A percentile compares a stretch with the other conserved stretches of the same genome.
These are phyloP conservation scores for Pseudachorutes palmiensis DNA, from an alignment of 1,140 invertebrate genomes.

Conservation along the genomic window DNA sequence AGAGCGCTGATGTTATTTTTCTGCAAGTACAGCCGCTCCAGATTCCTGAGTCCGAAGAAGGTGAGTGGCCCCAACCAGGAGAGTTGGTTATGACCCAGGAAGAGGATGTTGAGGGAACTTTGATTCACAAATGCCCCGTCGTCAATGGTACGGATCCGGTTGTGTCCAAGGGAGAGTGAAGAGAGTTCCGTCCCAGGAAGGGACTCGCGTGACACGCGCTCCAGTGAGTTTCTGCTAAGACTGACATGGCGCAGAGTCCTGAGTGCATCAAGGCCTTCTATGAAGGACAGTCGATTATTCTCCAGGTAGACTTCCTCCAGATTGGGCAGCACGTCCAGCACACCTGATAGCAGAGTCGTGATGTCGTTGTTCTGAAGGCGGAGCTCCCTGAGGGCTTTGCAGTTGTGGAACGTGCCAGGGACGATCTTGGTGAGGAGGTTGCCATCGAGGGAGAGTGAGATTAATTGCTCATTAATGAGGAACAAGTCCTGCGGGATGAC, in stretches of 20 bases:
- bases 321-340: constrained; percentile 65
- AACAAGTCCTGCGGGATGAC: constrained; percentile 65
- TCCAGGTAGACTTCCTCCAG: constrained; percentile 72
- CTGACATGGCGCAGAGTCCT: constrained; percentile 79
- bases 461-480: constrained; percentile 60
- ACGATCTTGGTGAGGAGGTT: constrained; percentile 76
- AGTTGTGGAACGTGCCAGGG: constrained; percentile 65
- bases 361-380: constrained; percentile 77
- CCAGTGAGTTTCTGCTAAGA: constrained; percentile 70
- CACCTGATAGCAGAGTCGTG: constrained; percentile 59
- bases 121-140: constrained; percentile 66
- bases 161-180: constrained; percentile 71
- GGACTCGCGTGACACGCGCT: constrained; percentile 66
- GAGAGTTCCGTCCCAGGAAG: constrained; percentile 60
- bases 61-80: constrained; percentile 40
- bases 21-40: constrained; percentile 35
- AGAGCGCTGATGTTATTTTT: constrained; percentile 33
- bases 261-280: constrained; percentile 73
- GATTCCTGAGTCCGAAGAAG: constrained; percentile 32
- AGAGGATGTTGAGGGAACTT: constrained; percentile 59
- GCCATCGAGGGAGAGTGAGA: constrained; percentile 78
- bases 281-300: constrained; percentile 70
- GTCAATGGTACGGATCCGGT: constrained; percentile 69
- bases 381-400: constrained; percentile 67
- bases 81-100: constrained; percentile 41